Evolutionary conservation across 2,797 vertebrate genomes (phyloP).

Genomic region (Graptemys geographica): DNA sequence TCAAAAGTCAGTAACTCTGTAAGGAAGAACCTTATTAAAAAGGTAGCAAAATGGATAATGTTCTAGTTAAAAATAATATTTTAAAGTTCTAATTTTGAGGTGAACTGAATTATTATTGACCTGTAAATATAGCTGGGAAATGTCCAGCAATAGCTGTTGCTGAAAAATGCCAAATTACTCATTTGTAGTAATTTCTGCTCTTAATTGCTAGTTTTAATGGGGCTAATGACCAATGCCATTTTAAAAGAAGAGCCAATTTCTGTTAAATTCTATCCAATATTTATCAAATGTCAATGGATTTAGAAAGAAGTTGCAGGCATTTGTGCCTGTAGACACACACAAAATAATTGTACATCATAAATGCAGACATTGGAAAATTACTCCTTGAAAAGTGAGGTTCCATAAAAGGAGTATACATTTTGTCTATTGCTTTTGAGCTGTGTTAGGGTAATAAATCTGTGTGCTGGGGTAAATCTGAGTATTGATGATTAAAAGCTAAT

Average conservation of each 20-base stretch:
- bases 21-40: not conserved
- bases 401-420: conserved; percentile 49
- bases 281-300: conserved; percentile 49
- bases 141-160: not conserved
- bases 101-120: not conserved
- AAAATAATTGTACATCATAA: conserved; percentile 56
- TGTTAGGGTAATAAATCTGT: conserved; percentile 40
- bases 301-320: conserved; percentile 18
- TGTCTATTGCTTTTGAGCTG: conserved; percentile 24
- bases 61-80: not conserved
- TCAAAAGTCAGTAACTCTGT: not conserved
- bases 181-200: not conserved
- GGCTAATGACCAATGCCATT: not conserved
- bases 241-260: not conserved
- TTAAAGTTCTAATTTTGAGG: conserved; percentile 16
- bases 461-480: conserved; percentile 28
- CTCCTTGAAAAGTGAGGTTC: conserved; percentile 54
- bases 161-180: conserved; percentile 10
- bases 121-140: not conserved
- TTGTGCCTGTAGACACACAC: conserved; percentile 48
- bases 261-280: not conserved
- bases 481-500: conserved; percentile 52
- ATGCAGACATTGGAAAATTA: conserved; percentile 22
- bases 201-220: conserved; percentile 34
- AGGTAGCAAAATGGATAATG: not conserved